Evolutionary conservation across 2,797 vertebrate genomes (phyloP), one percentile per base, ranked within the genome.

Genomic region (Setipinna tenuifilis): DNA sequence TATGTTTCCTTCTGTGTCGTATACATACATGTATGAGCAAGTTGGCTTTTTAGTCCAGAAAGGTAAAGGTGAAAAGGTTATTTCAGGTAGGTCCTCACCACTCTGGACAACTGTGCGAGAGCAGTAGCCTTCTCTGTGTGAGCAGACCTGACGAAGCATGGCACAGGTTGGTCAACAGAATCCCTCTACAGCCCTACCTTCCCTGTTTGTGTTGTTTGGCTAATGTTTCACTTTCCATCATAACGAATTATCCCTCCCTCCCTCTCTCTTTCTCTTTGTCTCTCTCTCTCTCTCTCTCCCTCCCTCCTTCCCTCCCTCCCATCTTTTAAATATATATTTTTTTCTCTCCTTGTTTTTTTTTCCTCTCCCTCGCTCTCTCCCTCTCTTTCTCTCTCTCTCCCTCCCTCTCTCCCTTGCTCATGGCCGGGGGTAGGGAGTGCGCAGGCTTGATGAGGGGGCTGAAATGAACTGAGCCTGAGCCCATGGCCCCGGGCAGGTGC

Each of bases 401-500:
- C 71, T 7, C 17, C 21, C 71, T 44, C 71, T 78, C 71, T n/a
- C 35, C 10, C 35, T 78, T 94, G 94, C 92, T 92, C 90, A 89
- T 94, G 90, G 93, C 95, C 93, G 89, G 91, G 90, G 93, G 94
- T 93, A 91, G 92, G 94, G 93, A 90, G 91, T 91, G 92, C 91
- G 82, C 82, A 12, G 94, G 92, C 94, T 95, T 95, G 95, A 95
- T 94, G 95, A 95, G 93, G 93, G 71, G 94, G 92, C 93, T 95
- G 93, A 93, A 95, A 95, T 95, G 94, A 95, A 95, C 94, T 93
- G 93, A 95, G 94, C 94, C 94, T 95, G 92, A 94, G 94, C 94
- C 71, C 92, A 91, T 91, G 90, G 93, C 94, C 95, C 44, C 57
- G 80, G 85, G 92, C 92, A 86, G 84, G 90, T 91, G 94, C 94